Base-by-base conservation (phyloP, 2,888 invertebrate species). In the Marronus borbonicus region DNA sequence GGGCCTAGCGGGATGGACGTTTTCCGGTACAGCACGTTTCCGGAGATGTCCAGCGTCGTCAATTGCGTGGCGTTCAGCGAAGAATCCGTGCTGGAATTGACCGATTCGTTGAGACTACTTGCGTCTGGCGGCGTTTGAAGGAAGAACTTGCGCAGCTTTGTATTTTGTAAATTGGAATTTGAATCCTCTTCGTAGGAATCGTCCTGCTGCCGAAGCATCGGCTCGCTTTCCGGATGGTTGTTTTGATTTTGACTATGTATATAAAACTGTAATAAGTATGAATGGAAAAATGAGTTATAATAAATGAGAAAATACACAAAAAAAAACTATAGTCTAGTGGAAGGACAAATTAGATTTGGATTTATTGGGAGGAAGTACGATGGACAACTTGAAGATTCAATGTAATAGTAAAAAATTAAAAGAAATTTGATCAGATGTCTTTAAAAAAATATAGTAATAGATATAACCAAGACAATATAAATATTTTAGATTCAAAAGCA, bases 1-100 rank as follows among this genome's bases (percentile, higher is more conserved):
- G 88, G 87, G 39, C 86, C 88, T 76, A 88, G 80, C 65, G 86
- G 81, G 7, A 86, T 86, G 8, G 86, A 85, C 75, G 85, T 81
- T 80, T 85, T 84, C 76, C 86, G 80, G 49, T 82, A 82, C 55
- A 82, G 80, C 62, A 65, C 31, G 49, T 0, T 12, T 10, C 83
- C 80, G 31, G 85, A 82, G 76, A 87, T 86, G 65, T 88, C 86
- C 62, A 87, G 80, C 69, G 81, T 85, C 0, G 87, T 86, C 49
- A 85, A 65, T 77, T 86, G 86, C 0, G 87, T 87, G n/a, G 81
- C 81, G 76, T 87, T 85, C 50, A 86, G 81, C 39, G 82, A 82
- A 20, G 78, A 77, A 36, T 86, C 84, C 24, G 80, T 68, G 60
- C 81, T 82, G 7, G 78, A 79, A 62, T 78, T 14, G n/a, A 39